Percentiles rank a stretch among this genome's conserved stretches.
Conservation (phyloP, 2,113 vertebrate species). For the Burhinus bistriatus region DNA sequence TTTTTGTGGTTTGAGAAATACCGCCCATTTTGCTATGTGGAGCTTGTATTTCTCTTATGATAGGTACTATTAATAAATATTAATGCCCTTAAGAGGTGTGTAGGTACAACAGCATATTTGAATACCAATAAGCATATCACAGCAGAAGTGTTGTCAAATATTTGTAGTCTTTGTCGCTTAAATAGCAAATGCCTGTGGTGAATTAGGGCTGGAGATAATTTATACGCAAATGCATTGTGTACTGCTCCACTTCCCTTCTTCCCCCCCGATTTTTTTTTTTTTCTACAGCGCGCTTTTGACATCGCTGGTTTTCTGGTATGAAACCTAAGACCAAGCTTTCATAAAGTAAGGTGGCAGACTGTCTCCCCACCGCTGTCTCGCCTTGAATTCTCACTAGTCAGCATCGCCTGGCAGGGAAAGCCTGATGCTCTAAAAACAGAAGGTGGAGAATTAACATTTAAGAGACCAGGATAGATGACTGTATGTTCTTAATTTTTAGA, state of each 20-base stretch:
- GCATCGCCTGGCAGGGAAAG: background rate
- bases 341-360: background rate
- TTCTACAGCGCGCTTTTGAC: background rate
- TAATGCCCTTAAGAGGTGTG: background rate
- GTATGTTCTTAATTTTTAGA: background rate
- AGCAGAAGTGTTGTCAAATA: background rate
- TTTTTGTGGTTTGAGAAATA: background rate
- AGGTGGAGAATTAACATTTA: background rate
- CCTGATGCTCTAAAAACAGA: background rate
- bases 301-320: background rate
- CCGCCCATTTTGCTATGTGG: background rate
- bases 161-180: background rate
- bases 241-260: background rate
- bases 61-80: background rate
- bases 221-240: accelerated
- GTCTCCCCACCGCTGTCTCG: background rate
- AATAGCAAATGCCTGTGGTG: background rate
- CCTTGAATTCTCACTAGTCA: background rate
- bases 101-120: background rate
- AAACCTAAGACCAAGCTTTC: background rate
- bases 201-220: background rate
- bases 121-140: background rate
- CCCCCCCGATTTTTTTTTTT: background rate
- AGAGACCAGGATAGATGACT: background rate
- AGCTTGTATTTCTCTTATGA: background rate